Base-by-base conservation (phyloP, 2,797 vertebrate species). In the Thunnus albacares region DNA sequence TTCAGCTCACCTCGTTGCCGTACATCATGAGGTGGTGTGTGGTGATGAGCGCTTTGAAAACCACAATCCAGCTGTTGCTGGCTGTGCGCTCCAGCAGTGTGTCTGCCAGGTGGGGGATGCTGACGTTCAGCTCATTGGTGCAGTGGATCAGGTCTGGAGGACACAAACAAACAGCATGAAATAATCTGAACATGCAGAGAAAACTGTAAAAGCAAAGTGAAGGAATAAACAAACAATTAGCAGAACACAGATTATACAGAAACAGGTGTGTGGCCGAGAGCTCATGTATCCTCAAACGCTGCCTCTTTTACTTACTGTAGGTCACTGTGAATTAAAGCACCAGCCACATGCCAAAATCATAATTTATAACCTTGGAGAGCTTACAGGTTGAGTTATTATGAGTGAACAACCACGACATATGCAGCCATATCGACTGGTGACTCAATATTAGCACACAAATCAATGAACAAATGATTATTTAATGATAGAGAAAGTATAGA, bases 21-120 rank as follows among this genome's bases (percentile, higher is more conserved):
- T 99, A 97, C 96, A 99, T 97, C 97, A 98, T 99, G 93, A 99
- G 97, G 94, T 99, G 97, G 95, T 99, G 97, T 53, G 97, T 97
- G 92, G 98, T 98, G 93, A 99, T 96, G 91, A 99, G 97, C 90
- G 98, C 97, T 95, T 99, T 99, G 94, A 99, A 99, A 81, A 99
- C 98, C 91, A 99, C 98, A 79, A 98, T 97, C 97, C 98, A 99
- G 95, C 97, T 99, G 94, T 96, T 97, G 93, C 96, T 98, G 43
- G 95, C 93, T 28, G 97, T 96, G 91, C 97, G 96, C 91, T 97
- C 96, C 92, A 97, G 97, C 87, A 99, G 96, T 0, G 96, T 95
- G 91, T 99, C 96, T 72, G 97, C 97, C 95, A 99, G 92, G 90
- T 96, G 97, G 2, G 97, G 96, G 90, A 98, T 97, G 92, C 96